phyloP scores from a whole-genome alignment of 2,888 invertebrate species.

The Pollenia amentaria region DNA sequence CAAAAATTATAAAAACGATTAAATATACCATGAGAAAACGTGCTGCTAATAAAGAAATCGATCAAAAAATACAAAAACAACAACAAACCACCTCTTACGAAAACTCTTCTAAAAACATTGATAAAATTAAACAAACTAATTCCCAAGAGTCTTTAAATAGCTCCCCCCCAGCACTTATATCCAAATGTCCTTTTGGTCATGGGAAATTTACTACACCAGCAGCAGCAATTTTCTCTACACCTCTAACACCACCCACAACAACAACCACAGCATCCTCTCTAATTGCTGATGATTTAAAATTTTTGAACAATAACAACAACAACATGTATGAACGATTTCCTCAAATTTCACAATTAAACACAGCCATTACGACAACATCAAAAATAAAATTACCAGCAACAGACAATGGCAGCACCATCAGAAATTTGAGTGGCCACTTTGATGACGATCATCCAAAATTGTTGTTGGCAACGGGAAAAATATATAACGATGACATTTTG shows the following conservation, averaged over 20 bases:
- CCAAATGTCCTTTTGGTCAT: constrained; percentile 70
- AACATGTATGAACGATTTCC: constrained; percentile 40
- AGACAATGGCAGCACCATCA: constrained; percentile 43
- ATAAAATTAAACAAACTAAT: neutral
- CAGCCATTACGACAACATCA: constrained; percentile 18
- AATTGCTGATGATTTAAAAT: constrained; percentile 29
- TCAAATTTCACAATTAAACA: constrained; percentile 51
- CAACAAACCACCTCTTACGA: constrained; percentile 9
- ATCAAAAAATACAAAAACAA: constrained; percentile 37
- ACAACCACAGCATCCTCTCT: neutral
- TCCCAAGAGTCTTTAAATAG: neutral
- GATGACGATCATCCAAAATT: constrained; percentile 73
- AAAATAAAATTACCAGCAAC: constrained; percentile 4
- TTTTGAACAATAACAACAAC: constrained; percentile 32
- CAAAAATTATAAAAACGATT: constrained; percentile 82
- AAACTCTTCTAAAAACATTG: neutral
- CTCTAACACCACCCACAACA: constrained; percentile 7
- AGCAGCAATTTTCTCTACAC: neutral
- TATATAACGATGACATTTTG: constrained; percentile 74
- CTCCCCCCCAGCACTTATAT: constrained; percentile 15
- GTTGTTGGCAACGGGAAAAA: constrained; percentile 20
- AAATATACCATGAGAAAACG: constrained; percentile 81
- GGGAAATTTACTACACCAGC: constrained; percentile 46
- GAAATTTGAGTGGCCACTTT: constrained; percentile 64
- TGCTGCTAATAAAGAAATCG: constrained; percentile 67